Conservation (phyloP, 2,113 vertebrate species). For the Hydropotes inermis region DNA sequence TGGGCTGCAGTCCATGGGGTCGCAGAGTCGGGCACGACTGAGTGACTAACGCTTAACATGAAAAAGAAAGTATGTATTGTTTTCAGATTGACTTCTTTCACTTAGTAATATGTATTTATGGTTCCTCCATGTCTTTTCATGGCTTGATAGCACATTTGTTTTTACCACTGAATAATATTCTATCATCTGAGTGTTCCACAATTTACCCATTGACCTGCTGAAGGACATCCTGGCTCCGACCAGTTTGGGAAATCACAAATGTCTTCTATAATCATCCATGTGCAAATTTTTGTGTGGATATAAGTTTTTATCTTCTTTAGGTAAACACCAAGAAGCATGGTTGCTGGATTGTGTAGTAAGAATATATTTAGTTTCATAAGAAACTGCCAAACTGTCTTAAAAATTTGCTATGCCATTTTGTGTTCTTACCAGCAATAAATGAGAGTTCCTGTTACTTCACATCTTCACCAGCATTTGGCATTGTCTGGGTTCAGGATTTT, state of each 20-base stretch:
- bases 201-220: background rate
- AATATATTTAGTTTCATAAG: background rate
- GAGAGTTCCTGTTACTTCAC: background rate
- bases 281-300: background rate
- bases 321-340: background rate
- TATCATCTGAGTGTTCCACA: background rate
- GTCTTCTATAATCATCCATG: background rate
- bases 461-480: background rate
- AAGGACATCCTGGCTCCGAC: background rate
- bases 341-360: background rate
- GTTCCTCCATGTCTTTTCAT: background rate
- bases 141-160: background rate
- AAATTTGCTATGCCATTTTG: background rate
- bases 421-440: background rate
- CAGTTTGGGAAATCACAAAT: background rate
- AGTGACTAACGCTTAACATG: no score
- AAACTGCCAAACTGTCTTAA: background rate
- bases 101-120: background rate
- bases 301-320: background rate
- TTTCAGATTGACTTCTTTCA: background rate
- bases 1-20: no score
- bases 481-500: background rate
- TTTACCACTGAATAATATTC: background rate
- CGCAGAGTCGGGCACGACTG: no score
- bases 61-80: background rate